A percentile compares a stretch with the other conserved stretches of the same genome.
These are phyloP conservation scores for Pseudolaguvia tuberculata DNA, from an alignment of 2,113 vertebrate species.

Conservation along the genomic window DNA sequence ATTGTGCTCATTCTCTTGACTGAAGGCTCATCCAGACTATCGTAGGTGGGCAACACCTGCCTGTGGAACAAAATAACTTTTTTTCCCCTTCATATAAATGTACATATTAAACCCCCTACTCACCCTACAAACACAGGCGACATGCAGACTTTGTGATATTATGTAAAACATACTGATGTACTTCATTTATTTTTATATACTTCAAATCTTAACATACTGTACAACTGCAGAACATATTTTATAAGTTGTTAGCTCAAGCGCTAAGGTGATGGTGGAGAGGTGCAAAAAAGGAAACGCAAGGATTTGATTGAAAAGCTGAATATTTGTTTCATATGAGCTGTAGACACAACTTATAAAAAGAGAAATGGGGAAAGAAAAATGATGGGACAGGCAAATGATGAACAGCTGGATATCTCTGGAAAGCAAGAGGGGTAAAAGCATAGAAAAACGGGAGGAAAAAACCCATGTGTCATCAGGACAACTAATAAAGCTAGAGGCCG, in stretches of 20 bases:
- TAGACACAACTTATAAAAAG: neutral
- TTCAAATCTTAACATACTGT: neutral
- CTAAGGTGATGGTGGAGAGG: slow-evolving; percentile 1
- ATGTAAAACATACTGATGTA: neutral
- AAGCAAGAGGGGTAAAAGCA: slow-evolving; percentile 23
- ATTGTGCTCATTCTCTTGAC: slow-evolving; percentile 98
- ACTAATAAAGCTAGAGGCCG: slow-evolving; percentile 42
- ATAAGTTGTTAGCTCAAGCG: slow-evolving; percentile 12
- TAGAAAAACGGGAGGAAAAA: slow-evolving; percentile 34
- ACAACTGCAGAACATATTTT: neutral
- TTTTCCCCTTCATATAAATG: neutral
- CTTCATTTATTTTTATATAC: slow-evolving; percentile 3
- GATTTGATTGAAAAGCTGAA: slow-evolving; percentile 28
- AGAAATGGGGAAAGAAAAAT: slow-evolving; percentile 19
- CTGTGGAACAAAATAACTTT: slow-evolving; percentile 62
- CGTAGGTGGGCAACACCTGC: slow-evolving; percentile 96
- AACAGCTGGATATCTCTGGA: slow-evolving; percentile 29
- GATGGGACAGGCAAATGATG: slow-evolving; percentile 33
- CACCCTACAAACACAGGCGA: neutral
- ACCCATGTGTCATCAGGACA: slow-evolving; percentile 46
- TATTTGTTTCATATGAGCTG: slow-evolving; percentile 32
- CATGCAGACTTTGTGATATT: neutral
- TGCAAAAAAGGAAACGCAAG: slow-evolving; percentile 39
- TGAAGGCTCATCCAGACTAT: slow-evolving; percentile 94
- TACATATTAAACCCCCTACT: slow-evolving; percentile 25